Base-by-base conservation (phyloP, 1,140 invertebrate genomes). In the Neuroterus valhalla region DNA sequence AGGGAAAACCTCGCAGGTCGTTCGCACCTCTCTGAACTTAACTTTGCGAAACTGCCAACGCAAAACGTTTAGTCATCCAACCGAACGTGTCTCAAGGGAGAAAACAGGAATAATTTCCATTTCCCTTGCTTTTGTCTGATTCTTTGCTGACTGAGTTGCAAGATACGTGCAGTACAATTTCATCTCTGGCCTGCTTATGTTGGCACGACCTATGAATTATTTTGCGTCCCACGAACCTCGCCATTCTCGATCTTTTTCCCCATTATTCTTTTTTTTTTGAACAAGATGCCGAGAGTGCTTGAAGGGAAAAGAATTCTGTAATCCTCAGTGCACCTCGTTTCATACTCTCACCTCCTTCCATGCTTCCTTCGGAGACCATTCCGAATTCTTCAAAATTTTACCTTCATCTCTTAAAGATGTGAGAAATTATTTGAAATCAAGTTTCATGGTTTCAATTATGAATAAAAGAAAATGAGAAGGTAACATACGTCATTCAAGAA, bases 131-230 rank as follows among this genome's bases (percentile, higher is more conserved):
- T 62, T 62, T 26, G 31, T 62, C 26, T 31, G 55, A 62, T 31
- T 62, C 21, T 38, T 31, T 62, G 14, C 52, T 26, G 12, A 21
- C 17, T 12, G 52, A 26, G 10, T 55, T 55, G 11, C 52, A 55
- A 55, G 52, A 21, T 26, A 15, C 23, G 11, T 21, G 23, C 14
- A 55, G 11, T 23, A 14, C 21, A 55, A 55, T 55, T 55, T 55
- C 52, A 55, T 55, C 62, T 72, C 66, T 44, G 26, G 62, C 71
- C 45, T 74, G 43, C 72, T 50, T 38, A 38, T 8, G 31, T 10
- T 74, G 44, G 66, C 72, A 46, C 43, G 67, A 74, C 50, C 68
- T 26, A 44, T 74, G 72, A 74, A 69, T 68, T 52, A 69, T 68
- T 74, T 69, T 67, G 62, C 67, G 72, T 69, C 48, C 26, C 1